These are phyloP conservation scores for Drosophila novamexicana DNA, from an alignment of 1,140 invertebrate species.

Conservation along the genomic window DNA sequence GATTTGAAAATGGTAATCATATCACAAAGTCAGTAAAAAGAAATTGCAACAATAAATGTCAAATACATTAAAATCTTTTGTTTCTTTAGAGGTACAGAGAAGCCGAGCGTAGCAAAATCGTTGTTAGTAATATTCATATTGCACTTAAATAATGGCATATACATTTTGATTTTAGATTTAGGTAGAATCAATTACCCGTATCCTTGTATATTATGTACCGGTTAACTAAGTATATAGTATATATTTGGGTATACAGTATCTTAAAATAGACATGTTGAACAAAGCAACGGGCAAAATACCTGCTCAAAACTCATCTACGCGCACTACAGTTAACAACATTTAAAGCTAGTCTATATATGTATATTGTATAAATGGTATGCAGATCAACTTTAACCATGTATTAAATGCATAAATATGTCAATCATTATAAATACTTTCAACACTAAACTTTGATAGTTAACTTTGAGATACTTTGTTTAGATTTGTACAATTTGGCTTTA, in stretches of 20 bases:
- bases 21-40: too few species aligned
- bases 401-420: constrained; percentile 52
- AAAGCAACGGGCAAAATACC: constrained; percentile 60
- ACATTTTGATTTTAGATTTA: neutral
- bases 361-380: constrained; percentile 25
- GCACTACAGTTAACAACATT: constrained; percentile 65
- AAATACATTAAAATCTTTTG: neutral
- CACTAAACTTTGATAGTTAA: constrained; percentile 64
- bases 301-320: constrained; percentile 55
- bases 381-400: constrained; percentile 22
- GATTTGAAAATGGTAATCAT: neutral
- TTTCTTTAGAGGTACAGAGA: constrained; percentile 38
- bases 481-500: constrained; percentile 65
- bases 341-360: constrained; percentile 61
- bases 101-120: constrained; percentile 52
- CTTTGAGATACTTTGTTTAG: constrained; percentile 56
- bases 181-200: neutral
- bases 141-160: constrained; percentile 30
- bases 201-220: neutral
- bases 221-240: neutral
- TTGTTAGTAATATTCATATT: constrained; percentile 22
- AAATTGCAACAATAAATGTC: neutral
- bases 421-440: constrained; percentile 50
- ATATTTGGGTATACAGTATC: constrained; percentile 9
- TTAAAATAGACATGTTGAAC: constrained; percentile 66